Percentiles rank a stretch among this genome's conserved stretches.
Conservation (phyloP, 2,888 invertebrate species). For the Spodoptera picta region DNA sequence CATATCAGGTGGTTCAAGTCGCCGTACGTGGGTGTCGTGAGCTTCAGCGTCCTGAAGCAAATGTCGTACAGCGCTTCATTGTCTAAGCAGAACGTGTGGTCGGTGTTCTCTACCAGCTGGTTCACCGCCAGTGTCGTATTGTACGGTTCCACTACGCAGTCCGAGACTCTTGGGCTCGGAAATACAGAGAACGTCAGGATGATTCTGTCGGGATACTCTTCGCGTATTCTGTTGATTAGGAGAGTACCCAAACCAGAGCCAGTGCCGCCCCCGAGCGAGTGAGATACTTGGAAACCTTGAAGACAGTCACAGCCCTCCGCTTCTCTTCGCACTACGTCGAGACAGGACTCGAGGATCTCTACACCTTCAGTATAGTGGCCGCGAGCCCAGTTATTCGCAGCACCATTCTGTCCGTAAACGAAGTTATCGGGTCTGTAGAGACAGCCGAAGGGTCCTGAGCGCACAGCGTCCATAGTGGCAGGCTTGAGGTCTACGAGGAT, state of each 20-base stretch:
- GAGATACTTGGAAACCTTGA: slow-evolving; percentile 95
- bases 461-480: slow-evolving; percentile 94
- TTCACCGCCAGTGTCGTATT: slow-evolving; percentile 95
- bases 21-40: slow-evolving; percentile 93
- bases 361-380: slow-evolving; percentile 98
- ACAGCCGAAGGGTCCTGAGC: slow-evolving; percentile 95
- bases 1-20: slow-evolving; percentile 95
- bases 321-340: slow-evolving; percentile 94
- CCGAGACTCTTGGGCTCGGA: slow-evolving; percentile 94
- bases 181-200: slow-evolving; percentile 94
- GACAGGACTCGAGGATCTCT: slow-evolving; percentile 93
- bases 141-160: slow-evolving; percentile 91
- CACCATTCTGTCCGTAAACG: slow-evolving; percentile 91
- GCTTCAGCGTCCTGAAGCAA: slow-evolving; percentile 93
- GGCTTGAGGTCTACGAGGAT: slow-evolving; percentile 81
- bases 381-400: slow-evolving; percentile 86
- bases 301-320: slow-evolving; percentile 97
- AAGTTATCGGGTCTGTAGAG: slow-evolving; percentile 97
- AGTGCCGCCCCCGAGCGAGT: slow-evolving; percentile 90
- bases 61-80: slow-evolving; percentile 93
- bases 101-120: slow-evolving; percentile 93
- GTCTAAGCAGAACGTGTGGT: slow-evolving; percentile 92
- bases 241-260: slow-evolving; percentile 89
- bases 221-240: slow-evolving; percentile 94
- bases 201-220: slow-evolving; percentile 96